Evolutionary conservation across 1,140 invertebrate species (phyloP).

Genomic region (Tetramorium simillimum): DNA sequence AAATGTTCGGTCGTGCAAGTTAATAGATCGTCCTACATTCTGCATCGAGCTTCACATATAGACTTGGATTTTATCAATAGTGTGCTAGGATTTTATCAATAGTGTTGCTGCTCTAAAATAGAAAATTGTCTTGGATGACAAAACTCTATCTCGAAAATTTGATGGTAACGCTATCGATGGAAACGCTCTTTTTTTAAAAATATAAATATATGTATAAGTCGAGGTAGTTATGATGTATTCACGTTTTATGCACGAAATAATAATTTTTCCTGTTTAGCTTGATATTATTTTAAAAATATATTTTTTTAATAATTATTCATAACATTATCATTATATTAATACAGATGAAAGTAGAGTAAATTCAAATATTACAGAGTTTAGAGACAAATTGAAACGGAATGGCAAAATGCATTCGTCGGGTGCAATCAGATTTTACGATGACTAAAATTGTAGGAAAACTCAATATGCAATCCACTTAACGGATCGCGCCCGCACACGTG

Average conservation of each 20-base stretch:
- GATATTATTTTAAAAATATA: not conserved
- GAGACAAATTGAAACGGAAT: not conserved
- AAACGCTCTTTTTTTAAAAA: too few relatives aligned
- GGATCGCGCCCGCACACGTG: not conserved
- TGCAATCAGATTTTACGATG: conserved; percentile 23
- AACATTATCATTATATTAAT: not conserved
- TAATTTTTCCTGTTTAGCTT: not conserved
- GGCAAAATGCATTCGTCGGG: not conserved
- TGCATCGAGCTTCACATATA: not conserved
- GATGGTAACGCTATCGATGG: not conserved
- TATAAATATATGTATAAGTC: not conserved
- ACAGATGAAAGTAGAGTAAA: not conserved
- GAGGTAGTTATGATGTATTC: not conserved
- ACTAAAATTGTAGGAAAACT: conserved; percentile 24
- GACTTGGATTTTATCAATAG: not conserved
- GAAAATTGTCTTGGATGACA: not conserved
- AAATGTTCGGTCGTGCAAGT: not conserved
- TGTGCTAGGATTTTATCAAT: too few relatives aligned
- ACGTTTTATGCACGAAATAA: not conserved
- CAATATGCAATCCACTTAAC: conserved; percentile 27
- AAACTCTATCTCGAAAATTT: not conserved
- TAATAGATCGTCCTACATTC: conserved; percentile 33
- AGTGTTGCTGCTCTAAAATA: not conserved
- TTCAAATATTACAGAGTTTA: not conserved
- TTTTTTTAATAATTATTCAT: not conserved